Evolutionary conservation across 2,113 vertebrate genomes (phyloP).

Genomic region (Neotragus moschatus): DNA sequence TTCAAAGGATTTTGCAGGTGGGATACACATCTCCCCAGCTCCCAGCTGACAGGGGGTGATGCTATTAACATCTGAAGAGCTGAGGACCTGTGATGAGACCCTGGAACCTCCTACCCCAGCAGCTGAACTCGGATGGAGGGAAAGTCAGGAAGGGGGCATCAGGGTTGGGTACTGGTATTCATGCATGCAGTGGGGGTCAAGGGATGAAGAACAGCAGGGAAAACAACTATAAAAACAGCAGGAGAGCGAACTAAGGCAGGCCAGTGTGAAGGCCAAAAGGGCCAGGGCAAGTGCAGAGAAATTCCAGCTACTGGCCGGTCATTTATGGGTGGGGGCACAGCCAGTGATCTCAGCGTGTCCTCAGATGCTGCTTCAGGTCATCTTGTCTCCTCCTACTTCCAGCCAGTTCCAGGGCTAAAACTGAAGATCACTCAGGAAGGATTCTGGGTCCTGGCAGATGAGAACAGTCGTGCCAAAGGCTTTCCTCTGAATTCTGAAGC

Average conservation of each 20-base stretch:
- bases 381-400: background rate
- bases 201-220: background rate
- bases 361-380: background rate
- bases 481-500: background rate
- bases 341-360: background rate
- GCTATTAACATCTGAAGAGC: background rate
- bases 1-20: background rate
- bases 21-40: background rate
- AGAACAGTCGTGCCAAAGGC: background rate
- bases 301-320: background rate
- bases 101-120: background rate
- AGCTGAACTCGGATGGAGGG: background rate
- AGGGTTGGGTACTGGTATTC: no score
- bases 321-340: background rate
- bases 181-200: background rate
- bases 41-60: background rate
- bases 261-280: background rate
- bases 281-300: background rate
- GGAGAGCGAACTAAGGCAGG: background rate
- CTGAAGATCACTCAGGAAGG: background rate
- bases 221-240: background rate
- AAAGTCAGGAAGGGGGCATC: background rate
- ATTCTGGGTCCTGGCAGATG: background rate
- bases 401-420: background rate
- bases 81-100: background rate